Evolutionary conservation across 2,113 vertebrate species (phyloP).

Genomic region (Triplophysa rosa): DNA sequence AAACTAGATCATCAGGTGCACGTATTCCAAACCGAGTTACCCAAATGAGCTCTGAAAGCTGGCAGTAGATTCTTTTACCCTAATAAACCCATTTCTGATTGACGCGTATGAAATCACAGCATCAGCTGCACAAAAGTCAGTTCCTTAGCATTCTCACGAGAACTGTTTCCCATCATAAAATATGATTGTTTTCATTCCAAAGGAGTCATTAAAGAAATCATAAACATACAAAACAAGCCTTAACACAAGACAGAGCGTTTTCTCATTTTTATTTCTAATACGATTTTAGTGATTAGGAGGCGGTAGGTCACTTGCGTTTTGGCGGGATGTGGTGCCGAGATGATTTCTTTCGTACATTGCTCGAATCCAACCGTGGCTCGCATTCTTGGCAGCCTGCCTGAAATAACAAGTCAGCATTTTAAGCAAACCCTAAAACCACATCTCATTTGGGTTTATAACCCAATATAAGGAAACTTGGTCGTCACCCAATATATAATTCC

Average conservation of each 20-base stretch:
- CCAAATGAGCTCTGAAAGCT: neutral
- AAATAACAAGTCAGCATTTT: constrained; percentile 50
- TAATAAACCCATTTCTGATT: constrained; percentile 17
- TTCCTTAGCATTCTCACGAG: neutral
- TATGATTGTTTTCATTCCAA: constrained; percentile 12
- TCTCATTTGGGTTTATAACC: constrained; percentile 48
- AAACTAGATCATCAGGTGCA: constrained; percentile 1
- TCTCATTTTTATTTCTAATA: constrained; percentile 37
- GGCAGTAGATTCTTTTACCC: neutral
- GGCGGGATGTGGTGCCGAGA: neutral
- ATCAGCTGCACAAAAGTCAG: constrained; percentile 15
- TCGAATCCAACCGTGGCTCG: constrained; percentile 6
- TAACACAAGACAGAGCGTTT: constrained; percentile 42
- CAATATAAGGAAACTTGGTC: constrained; percentile 42
- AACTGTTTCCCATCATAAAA: constrained; percentile 8
- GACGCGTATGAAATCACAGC: constrained; percentile 17
- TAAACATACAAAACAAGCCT: constrained; percentile 49
- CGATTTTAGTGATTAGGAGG: constrained; percentile 43
- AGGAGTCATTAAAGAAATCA: constrained; percentile 41
- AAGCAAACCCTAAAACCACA: constrained; percentile 49
- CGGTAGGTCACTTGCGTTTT: constrained; percentile 38
- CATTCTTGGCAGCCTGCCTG: constrained; percentile 41
- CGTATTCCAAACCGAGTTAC: neutral
- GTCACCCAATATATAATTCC: constrained; percentile 40
- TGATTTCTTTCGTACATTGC: constrained; percentile 23